Base-by-base conservation (phyloP, 2,888 invertebrate species). In the Xanthia icteritia region DNA sequence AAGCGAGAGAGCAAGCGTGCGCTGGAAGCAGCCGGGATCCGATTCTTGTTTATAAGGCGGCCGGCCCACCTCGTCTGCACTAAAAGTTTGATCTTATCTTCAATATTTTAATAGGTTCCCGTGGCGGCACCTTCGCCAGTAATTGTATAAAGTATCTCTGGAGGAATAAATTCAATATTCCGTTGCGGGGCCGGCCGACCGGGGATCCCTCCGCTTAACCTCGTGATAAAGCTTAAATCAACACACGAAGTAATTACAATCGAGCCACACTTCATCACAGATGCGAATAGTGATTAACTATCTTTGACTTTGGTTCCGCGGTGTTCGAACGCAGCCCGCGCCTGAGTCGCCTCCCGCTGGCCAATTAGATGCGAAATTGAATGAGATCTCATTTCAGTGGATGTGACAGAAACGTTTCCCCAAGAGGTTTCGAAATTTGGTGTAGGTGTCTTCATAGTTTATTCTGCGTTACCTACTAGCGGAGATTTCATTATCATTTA, bases 41-140 rank as follows among this genome's bases (percentile, higher is more conserved):
- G 93, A 93, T 91, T 92, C 93, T 95, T 92, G 95, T 95, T 95
- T 94, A 93, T 93, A 93, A 91, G 90, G 88, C 91, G 95, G 90
- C 94, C 95, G 89, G 93, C 96, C 95, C 95, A 95, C 94, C 94
- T 94, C 94, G 93, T 94, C 94, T 93, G 92, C 91, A 94, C 95
- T 95, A 94, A 95, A 95, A 95, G 92, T 93, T 91, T 92, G 96
- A 96, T 96, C 94, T 96, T 96, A 96, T 96, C 96, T 95, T 86
- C 91, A 93, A 95, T 95, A 95, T 95, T 96, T 96, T 96, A 96
- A 96, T 96, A 96, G 95, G 95, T 95, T 96, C 95, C 95, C 95
- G 95, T 93, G 92, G 95, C 95, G 95, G 95, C 95, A 95, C 94
- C 95, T 94, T 91, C 93, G 91, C 90, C 94, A 91, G 94, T 95